Base-by-base conservation (phyloP, 1,140 invertebrate species). In the Papilio machaon region DNA sequence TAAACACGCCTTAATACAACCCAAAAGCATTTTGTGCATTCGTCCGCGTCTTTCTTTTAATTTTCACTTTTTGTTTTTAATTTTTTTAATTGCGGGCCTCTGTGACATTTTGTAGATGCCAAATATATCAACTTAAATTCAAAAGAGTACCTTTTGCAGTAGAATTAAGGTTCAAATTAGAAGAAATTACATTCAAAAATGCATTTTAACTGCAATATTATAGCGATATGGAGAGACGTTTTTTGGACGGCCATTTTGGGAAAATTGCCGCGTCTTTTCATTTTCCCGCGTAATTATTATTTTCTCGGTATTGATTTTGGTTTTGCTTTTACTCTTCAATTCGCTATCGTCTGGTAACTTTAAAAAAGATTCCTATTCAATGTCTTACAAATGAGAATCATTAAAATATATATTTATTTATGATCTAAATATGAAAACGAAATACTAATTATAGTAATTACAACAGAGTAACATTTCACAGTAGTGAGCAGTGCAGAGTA, bases 1-100 rank as follows among this genome's bases (percentile, higher is more conserved):
- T 87, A 87, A 85, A 82, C 80, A 75, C 79, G 80, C 80, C 81
- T 87, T 85, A 87, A 87, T 84, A 87, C 84, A 85, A 81, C 82
- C 73, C 81, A 77, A 80, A 83, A 85, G 85, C 81, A 87, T 86
- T 84, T 79, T 79, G 58, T 79, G 58, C 82, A 79, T 76, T 80
- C 82, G 74, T 81, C 75, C 70, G 81, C 58, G 80, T 82, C 78
- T 81, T 81, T 81, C 80, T 80, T 81, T 80, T 81, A 81, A 82
- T 81, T 83, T 80, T 52, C 60, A 80, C 78, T 83, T 85, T 84
- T 86, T 85, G 80, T 79, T 79, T 80, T 60, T 49, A 83, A 76
- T 83, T 85, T 87, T 87, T 87, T 85, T 87, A 86, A 87, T 85
- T 85, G 83, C 58, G 76, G 81, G 52, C 79, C 82, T 83, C 80